Percentiles rank a stretch among this genome's conserved stretches.
Conservation (phyloP, 2,888 invertebrate genomes). For the Cartodere bifasciata region DNA sequence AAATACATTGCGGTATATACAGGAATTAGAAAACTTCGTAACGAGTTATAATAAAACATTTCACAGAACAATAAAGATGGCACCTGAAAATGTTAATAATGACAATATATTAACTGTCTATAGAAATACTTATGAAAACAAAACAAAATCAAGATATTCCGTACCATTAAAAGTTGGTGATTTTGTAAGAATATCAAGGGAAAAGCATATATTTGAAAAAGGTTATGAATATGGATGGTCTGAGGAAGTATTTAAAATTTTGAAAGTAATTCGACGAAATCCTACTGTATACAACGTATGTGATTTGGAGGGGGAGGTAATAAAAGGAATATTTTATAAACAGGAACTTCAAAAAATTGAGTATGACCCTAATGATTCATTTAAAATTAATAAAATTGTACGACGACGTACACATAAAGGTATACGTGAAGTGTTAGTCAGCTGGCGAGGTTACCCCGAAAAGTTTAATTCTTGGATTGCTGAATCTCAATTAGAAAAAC, state of each 20-base stretch:
- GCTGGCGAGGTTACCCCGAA: conserved; percentile 19
- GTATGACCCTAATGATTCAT: conserved; percentile 5
- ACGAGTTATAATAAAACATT: conserved; percentile 18
- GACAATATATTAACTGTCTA: conserved; percentile 11
- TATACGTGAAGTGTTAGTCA: conserved; percentile 15
- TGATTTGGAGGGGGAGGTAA: too few relatives aligned
- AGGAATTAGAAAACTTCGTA: conserved; percentile 18
- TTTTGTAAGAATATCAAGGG: conserved; percentile 13
- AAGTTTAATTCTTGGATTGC: conserved; percentile 18
- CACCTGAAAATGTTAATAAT: conserved; percentile 11
- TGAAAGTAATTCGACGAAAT: conserved; percentile 11
- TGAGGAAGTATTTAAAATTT: conserved; percentile 19
- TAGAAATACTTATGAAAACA: conserved; percentile 7
- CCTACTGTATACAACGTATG: conserved; percentile 18
- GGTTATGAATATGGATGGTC: conserved; percentile 17
- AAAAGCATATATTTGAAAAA: conserved; percentile 18
- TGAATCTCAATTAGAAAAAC: conserved; percentile 3
- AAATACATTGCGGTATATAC: conserved; percentile 18
- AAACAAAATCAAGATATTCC: conserved; percentile 9
- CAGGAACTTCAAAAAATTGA: conserved; percentile 16
- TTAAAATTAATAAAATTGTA: conserved; percentile 17
- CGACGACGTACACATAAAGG: conserved; percentile 9
- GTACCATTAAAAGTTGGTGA: conserved; percentile 7
- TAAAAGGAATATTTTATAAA: conserved; percentile 19
- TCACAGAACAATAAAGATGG: conserved; percentile 16